A percentile compares a stretch with the other conserved stretches of the same genome.
phyloP scores from a whole-genome alignment of 2,113 vertebrate species.

The Pelvicachromis taeniatus region DNA sequence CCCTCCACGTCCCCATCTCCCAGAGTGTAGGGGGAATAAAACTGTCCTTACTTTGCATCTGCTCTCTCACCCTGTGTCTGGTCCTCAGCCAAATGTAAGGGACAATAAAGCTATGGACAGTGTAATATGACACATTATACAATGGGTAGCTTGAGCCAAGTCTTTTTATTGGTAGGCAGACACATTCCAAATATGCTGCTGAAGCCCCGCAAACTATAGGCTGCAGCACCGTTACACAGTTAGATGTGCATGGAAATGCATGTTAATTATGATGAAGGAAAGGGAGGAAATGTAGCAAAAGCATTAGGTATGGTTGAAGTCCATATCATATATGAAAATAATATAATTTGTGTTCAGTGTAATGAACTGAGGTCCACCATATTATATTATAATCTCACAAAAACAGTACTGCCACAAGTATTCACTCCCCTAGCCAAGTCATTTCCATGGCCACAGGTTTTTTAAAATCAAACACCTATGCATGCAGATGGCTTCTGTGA shows the following conservation, averaged over 20 bases:
- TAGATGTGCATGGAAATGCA: neutral
- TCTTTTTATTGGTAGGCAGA: neutral
- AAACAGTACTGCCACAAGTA: neutral
- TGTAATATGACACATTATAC: constrained; percentile 32
- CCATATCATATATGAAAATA: neutral
- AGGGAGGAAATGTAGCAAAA: neutral
- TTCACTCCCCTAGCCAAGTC: neutral
- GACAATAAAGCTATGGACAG: constrained; percentile 22
- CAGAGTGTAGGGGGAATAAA: constrained; percentile 18
- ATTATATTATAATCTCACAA: neutral
- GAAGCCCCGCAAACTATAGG: neutral
- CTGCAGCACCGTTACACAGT: neutral
- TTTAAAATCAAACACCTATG: neutral
- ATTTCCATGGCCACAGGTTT: neutral
- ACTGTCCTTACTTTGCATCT: constrained; percentile 26
- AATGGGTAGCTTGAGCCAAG: neutral
- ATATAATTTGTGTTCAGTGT: neutral
- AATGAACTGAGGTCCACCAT: neutral
- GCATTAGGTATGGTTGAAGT: neutral
- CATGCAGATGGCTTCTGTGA: neutral
- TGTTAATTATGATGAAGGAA: neutral
- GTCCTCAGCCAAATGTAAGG: constrained; percentile 3
- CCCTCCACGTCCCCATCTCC: constrained; percentile 43
- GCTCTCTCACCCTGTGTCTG: constrained; percentile 11
- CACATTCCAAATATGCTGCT: neutral